A percentile compares a stretch with the other conserved stretches of the same genome.
Conservation (phyloP, 2,113 vertebrate species). For the Vulpes ferrilata region DNA sequence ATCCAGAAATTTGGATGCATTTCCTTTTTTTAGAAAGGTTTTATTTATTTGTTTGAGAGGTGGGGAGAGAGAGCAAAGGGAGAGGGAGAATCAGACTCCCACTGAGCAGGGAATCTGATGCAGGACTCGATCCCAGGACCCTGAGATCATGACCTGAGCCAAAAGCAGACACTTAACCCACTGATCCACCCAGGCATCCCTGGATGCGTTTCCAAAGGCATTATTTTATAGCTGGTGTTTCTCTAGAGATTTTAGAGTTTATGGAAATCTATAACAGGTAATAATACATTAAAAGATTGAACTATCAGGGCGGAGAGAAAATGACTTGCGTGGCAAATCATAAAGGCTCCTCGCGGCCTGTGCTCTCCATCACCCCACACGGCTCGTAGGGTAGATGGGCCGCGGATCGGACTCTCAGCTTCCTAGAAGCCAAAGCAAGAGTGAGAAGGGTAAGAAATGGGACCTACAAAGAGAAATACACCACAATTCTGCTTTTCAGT, state of each 20-base stretch:
- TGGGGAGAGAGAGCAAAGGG: no score
- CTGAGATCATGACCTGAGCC: no score
- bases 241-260: slow-evolving; percentile 28
- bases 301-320: neutral
- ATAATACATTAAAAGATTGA: neutral
- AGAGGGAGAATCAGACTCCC: no score
- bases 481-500: neutral
- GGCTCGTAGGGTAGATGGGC: neutral
- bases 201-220: neutral
- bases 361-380: neutral
- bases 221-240: neutral
- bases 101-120: no score
- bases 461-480: neutral
- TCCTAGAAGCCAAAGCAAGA: neutral
- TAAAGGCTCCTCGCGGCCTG: neutral
- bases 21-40: neutral
- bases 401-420: neutral
- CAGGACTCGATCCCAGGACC: no score
- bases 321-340: neutral
- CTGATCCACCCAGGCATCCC: no score
- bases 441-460: neutral
- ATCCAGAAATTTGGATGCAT: neutral
- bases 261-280: neutral
- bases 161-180: no score
- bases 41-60: no score